Percentiles rank a stretch among this genome's conserved stretches.
Evolutionary conservation across 2,888 invertebrate species (phyloP).

Genomic region (Chymomyza fuscimana): DNA sequence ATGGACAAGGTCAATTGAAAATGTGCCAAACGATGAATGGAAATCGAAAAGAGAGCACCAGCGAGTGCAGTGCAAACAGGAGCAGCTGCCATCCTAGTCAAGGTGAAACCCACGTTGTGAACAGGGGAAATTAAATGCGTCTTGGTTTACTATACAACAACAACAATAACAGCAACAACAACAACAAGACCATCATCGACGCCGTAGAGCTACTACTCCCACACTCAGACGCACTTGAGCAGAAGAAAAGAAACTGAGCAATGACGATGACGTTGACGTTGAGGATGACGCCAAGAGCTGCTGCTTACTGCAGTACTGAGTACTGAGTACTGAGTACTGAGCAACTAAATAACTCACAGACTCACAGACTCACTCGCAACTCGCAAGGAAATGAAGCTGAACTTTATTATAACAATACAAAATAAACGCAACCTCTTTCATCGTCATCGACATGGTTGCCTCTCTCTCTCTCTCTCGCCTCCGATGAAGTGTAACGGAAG

Average conservation of each 20-base stretch:
- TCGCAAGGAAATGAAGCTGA: conserved; percentile 62
- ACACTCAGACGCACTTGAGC: conserved; percentile 59
- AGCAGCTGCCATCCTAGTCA: neutral
- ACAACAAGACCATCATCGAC: neutral
- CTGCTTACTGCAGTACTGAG: neutral
- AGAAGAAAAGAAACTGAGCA: conserved; percentile 29
- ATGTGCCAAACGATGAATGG: neutral
- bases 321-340: no score
- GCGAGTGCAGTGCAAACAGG: conserved; percentile 59
- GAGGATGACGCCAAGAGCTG: conserved; percentile 15
- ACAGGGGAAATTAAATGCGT: conserved; percentile 63
- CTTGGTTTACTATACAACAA: conserved; percentile 31
- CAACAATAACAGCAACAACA: conserved; percentile 19
- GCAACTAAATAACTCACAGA: neutral
- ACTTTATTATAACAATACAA: conserved; percentile 65
- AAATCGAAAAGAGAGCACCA: neutral
- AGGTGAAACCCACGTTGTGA: conserved; percentile 56
- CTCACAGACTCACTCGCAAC: no score
- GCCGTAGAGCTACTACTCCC: conserved; percentile 32
- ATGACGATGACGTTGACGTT: conserved; percentile 18
- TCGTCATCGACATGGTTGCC: neutral
- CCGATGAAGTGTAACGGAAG: conserved; percentile 45
- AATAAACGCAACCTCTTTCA: conserved; percentile 39
- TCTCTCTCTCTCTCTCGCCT: neutral
- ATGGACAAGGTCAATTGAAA: conserved; percentile 13